These are phyloP conservation scores for Leptinotarsa juncta DNA, from an alignment of 2,888 invertebrate species.

Conservation along the genomic window DNA sequence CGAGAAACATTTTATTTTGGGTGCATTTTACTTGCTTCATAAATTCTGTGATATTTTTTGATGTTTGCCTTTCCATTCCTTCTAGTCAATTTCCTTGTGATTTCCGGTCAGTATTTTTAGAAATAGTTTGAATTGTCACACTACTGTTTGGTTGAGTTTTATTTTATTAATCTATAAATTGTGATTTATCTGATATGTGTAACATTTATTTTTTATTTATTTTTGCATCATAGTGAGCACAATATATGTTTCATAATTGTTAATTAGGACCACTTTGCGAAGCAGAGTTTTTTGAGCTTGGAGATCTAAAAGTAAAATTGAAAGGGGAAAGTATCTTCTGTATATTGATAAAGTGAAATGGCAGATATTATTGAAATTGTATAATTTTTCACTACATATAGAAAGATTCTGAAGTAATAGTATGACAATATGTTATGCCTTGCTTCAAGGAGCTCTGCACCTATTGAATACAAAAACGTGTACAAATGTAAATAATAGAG, in stretches of 20 bases:
- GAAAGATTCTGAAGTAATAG: neutral
- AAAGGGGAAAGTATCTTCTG: neutral
- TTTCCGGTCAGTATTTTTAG: slow-evolving; percentile 41
- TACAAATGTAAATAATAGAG: slow-evolving; percentile 36
- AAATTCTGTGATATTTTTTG: slow-evolving; percentile 21
- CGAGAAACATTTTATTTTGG: too few species aligned
- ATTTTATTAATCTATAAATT: slow-evolving; percentile 53
- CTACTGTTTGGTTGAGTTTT: slow-evolving; percentile 66
- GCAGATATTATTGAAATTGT: neutral
- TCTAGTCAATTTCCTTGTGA: slow-evolving; percentile 40
- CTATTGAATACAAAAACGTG: slow-evolving; percentile 2
- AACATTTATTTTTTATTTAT: slow-evolving; percentile 31
- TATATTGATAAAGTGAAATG: neutral
- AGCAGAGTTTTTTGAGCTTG: slow-evolving; percentile 22
- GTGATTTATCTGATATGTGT: slow-evolving; percentile 19
- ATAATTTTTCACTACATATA: neutral
- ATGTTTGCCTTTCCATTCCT: slow-evolving; percentile 6
- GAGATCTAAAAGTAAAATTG: neutral
- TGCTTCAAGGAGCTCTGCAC: slow-evolving; percentile 24
- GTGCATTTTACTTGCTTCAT: neutral
- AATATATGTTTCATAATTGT: slow-evolving; percentile 18
- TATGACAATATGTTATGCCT: slow-evolving; percentile 21
- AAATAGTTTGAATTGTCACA: slow-evolving; percentile 60
- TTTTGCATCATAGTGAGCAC: slow-evolving; percentile 40
- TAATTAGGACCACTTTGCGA: slow-evolving; percentile 4